Evolutionary conservation across 2,797 vertebrate genomes (phyloP).

Genomic region (Helarctos malayanus): DNA sequence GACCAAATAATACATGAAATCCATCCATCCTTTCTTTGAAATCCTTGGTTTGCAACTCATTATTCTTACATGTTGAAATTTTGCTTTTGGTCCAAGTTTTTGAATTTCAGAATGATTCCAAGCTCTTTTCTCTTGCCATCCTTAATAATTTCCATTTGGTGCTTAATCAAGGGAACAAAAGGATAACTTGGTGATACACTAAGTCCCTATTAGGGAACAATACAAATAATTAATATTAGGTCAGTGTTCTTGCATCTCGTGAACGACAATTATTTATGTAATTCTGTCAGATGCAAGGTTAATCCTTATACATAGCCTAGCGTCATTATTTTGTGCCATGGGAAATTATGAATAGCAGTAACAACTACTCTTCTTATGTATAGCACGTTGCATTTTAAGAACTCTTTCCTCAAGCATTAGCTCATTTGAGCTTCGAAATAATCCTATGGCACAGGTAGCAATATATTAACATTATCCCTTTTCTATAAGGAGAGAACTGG

Average conservation of each 20-base stretch:
- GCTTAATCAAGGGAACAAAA: constrained; percentile 59
- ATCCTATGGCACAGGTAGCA: not conserved
- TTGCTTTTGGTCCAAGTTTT: not conserved
- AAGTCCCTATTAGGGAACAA: constrained; percentile 10
- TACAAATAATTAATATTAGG: constrained; percentile 52
- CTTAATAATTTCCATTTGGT: constrained; percentile 22
- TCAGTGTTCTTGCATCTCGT: not conserved
- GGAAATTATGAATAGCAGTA: not conserved
- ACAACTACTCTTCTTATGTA: not conserved
- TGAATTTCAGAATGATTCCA: not conserved
- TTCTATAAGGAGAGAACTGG: not conserved
- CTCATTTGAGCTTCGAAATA: not conserved
- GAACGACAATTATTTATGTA: constrained; percentile 55
- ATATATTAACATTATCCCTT: not conserved
- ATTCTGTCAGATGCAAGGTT: constrained; percentile 13
- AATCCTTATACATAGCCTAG: not conserved
- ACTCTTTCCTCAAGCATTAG: not conserved
- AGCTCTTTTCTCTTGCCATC: constrained; percentile 1
- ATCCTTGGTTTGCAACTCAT: not conserved
- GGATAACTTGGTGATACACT: constrained; percentile 41
- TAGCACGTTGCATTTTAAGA: not conserved
- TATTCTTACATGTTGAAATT: not conserved
- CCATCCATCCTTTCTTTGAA: not conserved
- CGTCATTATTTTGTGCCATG: not conserved
- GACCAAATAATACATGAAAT: not conserved